Base-by-base conservation (phyloP, 2,113 vertebrate species). In the Parotia lawesii region DNA sequence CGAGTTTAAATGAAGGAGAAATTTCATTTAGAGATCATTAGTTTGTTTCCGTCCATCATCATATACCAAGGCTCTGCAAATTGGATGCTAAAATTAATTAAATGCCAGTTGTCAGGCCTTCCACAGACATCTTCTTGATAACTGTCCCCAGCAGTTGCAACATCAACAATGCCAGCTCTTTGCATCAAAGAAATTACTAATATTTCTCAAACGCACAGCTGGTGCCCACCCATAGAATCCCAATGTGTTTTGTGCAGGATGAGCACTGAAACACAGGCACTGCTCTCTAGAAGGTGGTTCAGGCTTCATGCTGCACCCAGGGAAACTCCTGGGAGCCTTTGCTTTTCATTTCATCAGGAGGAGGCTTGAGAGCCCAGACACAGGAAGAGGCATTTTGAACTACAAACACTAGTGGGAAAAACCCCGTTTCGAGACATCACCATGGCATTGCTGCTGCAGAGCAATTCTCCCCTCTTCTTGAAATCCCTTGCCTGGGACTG, bases 21-120 rank as follows among this genome's bases (percentile, higher is more conserved):
- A 93, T 86, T 91, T 93, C 67, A 92, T 95, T 94, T 88, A 77
- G 83, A 93, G 44, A 90, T 86, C 90, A 70, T 94, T 94, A 93
- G 64, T 91, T 95, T 58, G 35, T 85, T 95, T 75, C 93, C 14
- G 64, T 78, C 96, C 73, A 81, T 90, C 90, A 72, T 37, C 76
- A 17, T 40, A 78, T 15, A 81, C 33, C 57, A 54, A 87, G 33
- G 42, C 35, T 82, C 89, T 67, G 81, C 47, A 85, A 91, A 96
- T 17, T 65, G 66, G 86, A 93, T 61, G 57, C 76, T 90, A 82
- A 91, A 91, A 95, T 82, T 77, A 95, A 91, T 94, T 92, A 90
- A 93, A 54, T 82, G 77, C 51, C 42, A 91, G 60, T 79, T 93
- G 62, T 87, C 91, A 93, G 64, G 78, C 56, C 54, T 94, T 93